Base-by-base conservation (phyloP, 2,113 vertebrate genomes). In the Xenopus laevis region DNA sequence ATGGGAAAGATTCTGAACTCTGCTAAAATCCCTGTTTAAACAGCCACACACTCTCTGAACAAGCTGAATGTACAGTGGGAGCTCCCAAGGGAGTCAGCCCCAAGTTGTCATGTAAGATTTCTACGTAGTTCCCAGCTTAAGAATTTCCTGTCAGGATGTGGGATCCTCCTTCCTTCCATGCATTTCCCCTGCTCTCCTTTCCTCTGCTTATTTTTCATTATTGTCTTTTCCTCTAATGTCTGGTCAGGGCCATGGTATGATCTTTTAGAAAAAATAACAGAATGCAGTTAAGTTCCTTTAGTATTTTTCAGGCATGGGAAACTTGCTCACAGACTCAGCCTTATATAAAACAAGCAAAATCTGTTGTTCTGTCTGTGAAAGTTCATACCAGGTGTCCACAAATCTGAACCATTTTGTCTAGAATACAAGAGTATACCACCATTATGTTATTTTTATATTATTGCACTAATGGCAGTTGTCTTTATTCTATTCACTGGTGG, bases 91-190 rank as follows among this genome's bases (percentile, higher is more conserved):
- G 72, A 68, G 23, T 20, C 65, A 30, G 44, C 47, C 64, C 67
- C 65, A 66, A 13, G 57, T 61, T 67, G 55, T 68, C 72, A 74
- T 61, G 55, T 61, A 50, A 68, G 44, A 68, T 65, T 74, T 74
- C 33, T 68, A 44, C 65, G 65, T 74, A 45, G 67, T 74, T 68
- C 72, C 72, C 64, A 68, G 72, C 72, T 74, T 62, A 74, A 74
- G 72, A 74, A 74, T 74, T 74, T 74, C 72, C 72, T 68, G 72
- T 64, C 72, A 74, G 72, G 72, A 74, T 74, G 72, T 74, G 72
- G 72, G 65, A 67, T 74, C 72, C 72, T 74, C 72, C 65, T 68
- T 74, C 65, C 72, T 74, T 74, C 72, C 65, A 67, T 68, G 17
- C 65, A 74, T 74, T 40, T 74, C 55, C 72, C 55, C 40, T 50